These are phyloP conservation scores for Rhamnusium bicolor DNA, from an alignment of 2,888 invertebrate species.

Conservation along the genomic window DNA sequence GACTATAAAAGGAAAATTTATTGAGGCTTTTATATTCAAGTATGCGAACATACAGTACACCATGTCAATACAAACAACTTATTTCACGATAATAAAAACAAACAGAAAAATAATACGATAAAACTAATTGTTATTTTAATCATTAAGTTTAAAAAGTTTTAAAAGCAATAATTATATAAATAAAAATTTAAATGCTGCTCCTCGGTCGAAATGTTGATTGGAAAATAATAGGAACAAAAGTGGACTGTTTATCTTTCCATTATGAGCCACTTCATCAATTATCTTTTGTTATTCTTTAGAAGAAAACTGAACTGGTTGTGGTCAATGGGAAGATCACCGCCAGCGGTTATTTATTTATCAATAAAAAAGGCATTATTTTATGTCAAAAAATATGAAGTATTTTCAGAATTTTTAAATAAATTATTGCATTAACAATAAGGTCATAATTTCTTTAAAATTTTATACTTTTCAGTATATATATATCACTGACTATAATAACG, in stretches of 20 bases:
- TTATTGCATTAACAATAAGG: too few relatives aligned
- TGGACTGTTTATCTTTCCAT: conserved; percentile 50
- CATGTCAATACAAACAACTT: neutral
- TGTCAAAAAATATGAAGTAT: too few relatives aligned
- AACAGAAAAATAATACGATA: neutral
- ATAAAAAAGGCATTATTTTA: too few relatives aligned
- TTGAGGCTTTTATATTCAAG: conserved; percentile 1
- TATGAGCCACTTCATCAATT: conserved; percentile 52
- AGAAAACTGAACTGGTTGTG: conserved; percentile 8
- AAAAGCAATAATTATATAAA: conserved; percentile 20
- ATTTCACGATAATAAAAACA: neutral
- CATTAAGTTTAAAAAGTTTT: neutral
- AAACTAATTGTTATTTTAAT: conserved; percentile 9
- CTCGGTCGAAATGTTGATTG: conserved; percentile 45
- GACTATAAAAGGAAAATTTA: conserved; percentile 15
- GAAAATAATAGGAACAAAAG: conserved; percentile 51
- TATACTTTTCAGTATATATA: too few relatives aligned
- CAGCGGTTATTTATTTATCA: too few relatives aligned
- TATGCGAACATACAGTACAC: conserved; percentile 6
- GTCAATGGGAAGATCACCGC: neutral
- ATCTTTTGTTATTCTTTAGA: conserved; percentile 27
- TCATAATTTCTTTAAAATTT: too few relatives aligned
- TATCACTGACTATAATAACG: too few relatives aligned
- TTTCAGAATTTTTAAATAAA: too few relatives aligned
- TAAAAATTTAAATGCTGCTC: conserved; percentile 28